A percentile compares a stretch with the other conserved stretches of the same genome.
These are phyloP conservation scores for Gouania willdenowi DNA, from an alignment of 2,797 vertebrate genomes.

Conservation along the genomic window DNA sequence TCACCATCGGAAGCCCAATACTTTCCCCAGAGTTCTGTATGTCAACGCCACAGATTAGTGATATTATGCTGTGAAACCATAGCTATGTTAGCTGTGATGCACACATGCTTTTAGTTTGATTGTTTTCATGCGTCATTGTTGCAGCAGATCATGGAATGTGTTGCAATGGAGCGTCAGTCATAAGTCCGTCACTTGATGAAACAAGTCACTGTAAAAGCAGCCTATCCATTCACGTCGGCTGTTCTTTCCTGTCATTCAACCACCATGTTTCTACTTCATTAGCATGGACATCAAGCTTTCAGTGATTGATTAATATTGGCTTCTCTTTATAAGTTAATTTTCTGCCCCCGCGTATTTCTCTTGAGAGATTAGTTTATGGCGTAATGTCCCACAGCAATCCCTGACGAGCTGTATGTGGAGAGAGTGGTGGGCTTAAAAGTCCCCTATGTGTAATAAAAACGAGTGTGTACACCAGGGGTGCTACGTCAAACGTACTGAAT, in stretches of 20 bases:
- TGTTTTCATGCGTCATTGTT: slow-evolving; percentile 4
- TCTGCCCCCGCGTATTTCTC: slow-evolving; percentile 13
- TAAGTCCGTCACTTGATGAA: slow-evolving; percentile 34
- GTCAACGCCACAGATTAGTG: too few relatives aligned
- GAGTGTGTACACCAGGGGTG: slow-evolving; percentile 12
- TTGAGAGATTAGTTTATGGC: slow-evolving; percentile 7
- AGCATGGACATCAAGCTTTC: slow-evolving; percentile 13
- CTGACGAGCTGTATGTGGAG: slow-evolving; percentile 13
- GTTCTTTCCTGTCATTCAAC: background rate
- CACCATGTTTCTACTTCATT: slow-evolving; percentile 23
- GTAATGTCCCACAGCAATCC: slow-evolving; percentile 15
- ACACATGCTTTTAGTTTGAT: background rate
- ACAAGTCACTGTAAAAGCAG: too few relatives aligned
- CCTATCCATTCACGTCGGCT: too few relatives aligned
- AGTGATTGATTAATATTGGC: slow-evolving; percentile 37
- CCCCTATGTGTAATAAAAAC: slow-evolving; percentile 15
- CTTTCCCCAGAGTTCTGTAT: too few relatives aligned
- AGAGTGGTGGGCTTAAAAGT: slow-evolving; percentile 5
- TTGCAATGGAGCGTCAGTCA: background rate
- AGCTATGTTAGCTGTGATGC: too few relatives aligned
- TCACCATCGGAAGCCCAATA: too few relatives aligned
- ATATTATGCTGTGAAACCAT: too few relatives aligned
- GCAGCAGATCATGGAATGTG: background rate
- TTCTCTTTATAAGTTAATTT: slow-evolving; percentile 52
- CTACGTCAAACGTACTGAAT: too few relatives aligned